Base-by-base conservation (phyloP, 2,797 vertebrate species). In the Gallinago solitaria region DNA sequence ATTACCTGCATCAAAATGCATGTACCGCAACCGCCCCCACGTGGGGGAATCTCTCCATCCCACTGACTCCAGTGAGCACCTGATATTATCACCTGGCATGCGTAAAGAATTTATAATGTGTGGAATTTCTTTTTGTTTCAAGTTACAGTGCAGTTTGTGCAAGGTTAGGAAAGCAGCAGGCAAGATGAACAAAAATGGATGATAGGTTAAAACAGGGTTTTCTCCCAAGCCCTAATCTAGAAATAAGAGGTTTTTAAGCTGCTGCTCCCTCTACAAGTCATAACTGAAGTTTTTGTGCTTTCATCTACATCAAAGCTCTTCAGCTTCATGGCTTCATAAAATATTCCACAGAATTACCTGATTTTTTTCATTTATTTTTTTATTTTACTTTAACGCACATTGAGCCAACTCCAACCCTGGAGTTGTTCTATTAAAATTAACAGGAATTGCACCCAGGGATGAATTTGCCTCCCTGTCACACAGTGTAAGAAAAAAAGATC, bases 251-350 rank as follows among this genome's bases (percentile, higher is more conserved):
- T 84, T 94, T 96, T 92, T 51, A 93, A 96, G 87, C 70, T 68
- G 75, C 79, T 89, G 65, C 27, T 93, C 83, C 23, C 78, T 95
- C 90, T 73, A 70, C 45, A 92, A 91, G 47, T 83, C 9, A 2
- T 89, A 94, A 91, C 75, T 91, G 80, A 97, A 96, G 77, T 43
- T 89, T 87, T 77, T 71, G 25, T 30, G 41, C 90, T 90, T 96
- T 93, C 86, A 91, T 96, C 85, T 88, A 51, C 65, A 96, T 96
- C 95, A 97, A 96, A 95, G 93, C 53, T 83, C 54, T 90, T 51
- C 33, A 78, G 82, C 79, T 60, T 71, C 17, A 81, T 4, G 54
- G 67, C 64, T 73, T 90, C 63, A 94, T 69, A 79, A 75, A 94
- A 92, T 71, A 95, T 71, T 89, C 65, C 32, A 39, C 15, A 83